Base-by-base conservation (phyloP, 2,113 vertebrate genomes). In the Orientallactaga bullata region DNA sequence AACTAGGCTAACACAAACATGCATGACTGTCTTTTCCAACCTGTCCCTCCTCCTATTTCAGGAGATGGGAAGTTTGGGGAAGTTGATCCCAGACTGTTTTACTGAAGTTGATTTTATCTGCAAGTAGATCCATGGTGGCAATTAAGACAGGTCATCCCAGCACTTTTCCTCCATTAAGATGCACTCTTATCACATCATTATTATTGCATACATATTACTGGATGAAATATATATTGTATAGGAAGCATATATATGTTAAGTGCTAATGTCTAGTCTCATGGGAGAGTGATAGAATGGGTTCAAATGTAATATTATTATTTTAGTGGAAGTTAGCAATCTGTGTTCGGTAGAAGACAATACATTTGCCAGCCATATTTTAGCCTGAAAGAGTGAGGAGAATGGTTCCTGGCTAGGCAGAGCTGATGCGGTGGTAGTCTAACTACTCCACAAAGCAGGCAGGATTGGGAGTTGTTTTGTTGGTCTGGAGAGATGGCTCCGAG, bases 331-430 rank as follows among this genome's bases (percentile, higher is more conserved):
- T 89, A 63, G 39, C 47, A 32, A 66, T 94, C 89, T 74, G n/a
- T 35, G 68, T 71, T 95, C 96, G 83, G 60, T 88, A 85, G 23
- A 55, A 84, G n/a, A 47, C 28, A 42, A 8, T 63, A 74, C 69
- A 61, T 95, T 87, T 89, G 87, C 37, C 71, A 89, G 77, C 39
- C 42, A 51, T 95, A 74, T 85, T 85, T 39, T 71, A 85, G 69
- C 51, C 81, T 76, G 51, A 13, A 18, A n/a, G 37, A 94, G n/a
- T 20, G 15, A 77, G 28, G 77, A 69, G 37, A 55, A 21, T 72
- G 72, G 61, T 91, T 32, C 55, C 35, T 72, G 37, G 26, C 47
- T 83, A n/a, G 5, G 18, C n/a, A 35, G 88, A 87, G n/a, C 47
- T 37, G 4, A 35, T n/a, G 61, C 71, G 21, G 32, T 58, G 9